A percentile compares a stretch with the other conserved stretches of the same genome.
phyloP scores from a whole-genome alignment of 2,888 invertebrate species.

The Tuta absoluta region DNA sequence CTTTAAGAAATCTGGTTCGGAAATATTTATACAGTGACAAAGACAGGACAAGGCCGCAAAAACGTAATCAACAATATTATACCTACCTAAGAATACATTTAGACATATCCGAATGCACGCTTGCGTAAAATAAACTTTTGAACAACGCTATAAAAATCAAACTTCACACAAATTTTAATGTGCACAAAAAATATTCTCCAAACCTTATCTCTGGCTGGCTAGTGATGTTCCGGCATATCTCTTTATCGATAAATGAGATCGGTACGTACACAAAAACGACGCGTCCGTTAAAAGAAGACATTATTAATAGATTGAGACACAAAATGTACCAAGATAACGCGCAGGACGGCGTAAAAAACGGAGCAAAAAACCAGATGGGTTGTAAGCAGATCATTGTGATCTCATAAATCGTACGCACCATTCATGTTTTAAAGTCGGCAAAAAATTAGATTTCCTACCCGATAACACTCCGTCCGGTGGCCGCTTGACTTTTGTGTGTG shows the following conservation, averaged over 20 bases:
- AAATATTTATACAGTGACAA: background rate
- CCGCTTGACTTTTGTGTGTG: conserved; percentile 40
- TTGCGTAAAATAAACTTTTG: conserved; percentile 17
- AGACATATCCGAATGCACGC: conserved; percentile 13
- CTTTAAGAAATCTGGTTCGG: conserved; percentile 17
- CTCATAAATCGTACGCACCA: conserved; percentile 78
- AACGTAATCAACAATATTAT: conserved; percentile 14
- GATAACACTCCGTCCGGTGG: conserved; percentile 75
- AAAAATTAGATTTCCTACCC: conserved; percentile 75
- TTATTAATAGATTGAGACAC: conserved; percentile 80
- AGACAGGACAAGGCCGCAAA: background rate
- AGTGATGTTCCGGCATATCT: conserved; percentile 52
- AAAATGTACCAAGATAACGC: conserved; percentile 72
- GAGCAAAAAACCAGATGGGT: conserved; percentile 61
- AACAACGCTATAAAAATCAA: conserved; percentile 20
- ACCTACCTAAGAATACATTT: conserved; percentile 22
- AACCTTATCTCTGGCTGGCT: conserved; percentile 34
- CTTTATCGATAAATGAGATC: conserved; percentile 63
- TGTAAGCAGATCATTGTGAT: conserved; percentile 76
- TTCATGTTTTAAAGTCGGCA: conserved; percentile 70
- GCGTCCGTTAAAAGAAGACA: conserved; percentile 70
- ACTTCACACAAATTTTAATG: conserved; percentile 20
- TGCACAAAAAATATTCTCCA: conserved; percentile 24
- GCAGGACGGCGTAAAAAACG: conserved; percentile 48
- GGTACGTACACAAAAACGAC: conserved; percentile 59